Percentiles rank a stretch among this genome's conserved stretches.
phyloP scores from a whole-genome alignment of 2,113 vertebrate genomes.

The Serilophus lunatus region DNA sequence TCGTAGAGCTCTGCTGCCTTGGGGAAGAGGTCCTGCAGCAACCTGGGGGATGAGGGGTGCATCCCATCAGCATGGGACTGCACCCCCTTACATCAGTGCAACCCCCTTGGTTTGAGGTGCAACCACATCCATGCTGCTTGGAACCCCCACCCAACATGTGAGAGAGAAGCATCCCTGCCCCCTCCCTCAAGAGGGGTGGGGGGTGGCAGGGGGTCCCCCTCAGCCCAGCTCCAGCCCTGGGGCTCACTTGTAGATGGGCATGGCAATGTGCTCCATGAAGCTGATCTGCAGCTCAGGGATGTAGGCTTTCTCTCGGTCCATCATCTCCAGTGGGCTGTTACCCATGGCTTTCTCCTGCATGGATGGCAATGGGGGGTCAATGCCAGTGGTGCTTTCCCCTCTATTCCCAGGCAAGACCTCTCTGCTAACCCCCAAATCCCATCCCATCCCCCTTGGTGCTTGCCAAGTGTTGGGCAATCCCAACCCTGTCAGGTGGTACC shows the following conservation, averaged over 20 bases:
- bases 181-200: not conserved
- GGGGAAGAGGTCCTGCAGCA: slow-evolving; percentile 91
- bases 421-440: not conserved
- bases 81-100: not conserved
- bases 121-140: not conserved
- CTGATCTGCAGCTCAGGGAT: slow-evolving; percentile 97
- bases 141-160: not conserved
- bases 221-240: fast-evolving
- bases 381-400: not conserved
- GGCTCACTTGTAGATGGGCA: slow-evolving; percentile 95
- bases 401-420: not conserved
- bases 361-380: fast-evolving
- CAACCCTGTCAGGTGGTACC: slow-evolving; percentile 33
- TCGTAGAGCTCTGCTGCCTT: slow-evolving; percentile 86
- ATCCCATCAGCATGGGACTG: not conserved
- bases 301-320: slow-evolving; percentile 98
- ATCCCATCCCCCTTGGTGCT: not conserved
- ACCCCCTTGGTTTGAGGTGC: not conserved
- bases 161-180: not conserved
- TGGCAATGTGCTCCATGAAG: slow-evolving; percentile 99
- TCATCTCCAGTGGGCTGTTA: slow-evolving; percentile 97
- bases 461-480: not conserved
- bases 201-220: not conserved
- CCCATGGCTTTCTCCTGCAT: slow-evolving; percentile 97
- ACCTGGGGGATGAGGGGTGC: slow-evolving; percentile 57